A percentile compares a stretch with the other conserved stretches of the same genome.
These are phyloP conservation scores for Archips crataeganus DNA, from an alignment of 2,888 invertebrate genomes.

Conservation along the genomic window DNA sequence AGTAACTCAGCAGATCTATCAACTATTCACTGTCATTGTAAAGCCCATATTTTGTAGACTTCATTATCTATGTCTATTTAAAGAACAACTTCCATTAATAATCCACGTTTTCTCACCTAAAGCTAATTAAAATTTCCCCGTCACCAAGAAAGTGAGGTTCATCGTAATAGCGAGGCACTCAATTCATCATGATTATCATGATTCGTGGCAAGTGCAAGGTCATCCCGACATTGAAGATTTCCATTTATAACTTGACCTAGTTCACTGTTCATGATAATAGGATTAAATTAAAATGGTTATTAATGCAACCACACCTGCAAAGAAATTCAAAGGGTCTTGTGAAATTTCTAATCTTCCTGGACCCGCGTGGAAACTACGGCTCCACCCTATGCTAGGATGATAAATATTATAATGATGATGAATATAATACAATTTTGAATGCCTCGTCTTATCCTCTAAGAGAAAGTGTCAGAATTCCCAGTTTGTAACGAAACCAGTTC, in stretches of 20 bases:
- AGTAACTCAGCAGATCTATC: not conserved
- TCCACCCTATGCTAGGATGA: no score
- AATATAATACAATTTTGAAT: no score
- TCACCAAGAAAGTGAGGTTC: constrained; percentile 15
- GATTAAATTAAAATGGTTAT: not conserved
- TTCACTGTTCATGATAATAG: not conserved
- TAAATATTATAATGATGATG: no score
- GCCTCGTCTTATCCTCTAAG: no score
- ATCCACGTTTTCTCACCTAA: not conserved
- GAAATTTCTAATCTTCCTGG: no score
- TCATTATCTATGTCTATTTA: not conserved
- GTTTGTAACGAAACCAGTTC: no score
- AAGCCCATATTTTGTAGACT: not conserved
- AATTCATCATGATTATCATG: constrained; percentile 5
- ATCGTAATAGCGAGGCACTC: constrained; percentile 15
- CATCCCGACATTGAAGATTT: not conserved
- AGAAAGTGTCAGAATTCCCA: no score
- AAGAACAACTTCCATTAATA: not conserved
- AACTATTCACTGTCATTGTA: not conserved
- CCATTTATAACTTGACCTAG: constrained; percentile 23
- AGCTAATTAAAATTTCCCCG: constrained; percentile 2
- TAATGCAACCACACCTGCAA: no score
- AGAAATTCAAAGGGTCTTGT: no score
- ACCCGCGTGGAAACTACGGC: no score
- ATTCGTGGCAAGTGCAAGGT: constrained; percentile 32